Evolutionary conservation across 35 echinoderm and acorn worm species (phyloP), one percentile per base, ranked within the genome.

Genomic region (Ptychodera flava): DNA sequence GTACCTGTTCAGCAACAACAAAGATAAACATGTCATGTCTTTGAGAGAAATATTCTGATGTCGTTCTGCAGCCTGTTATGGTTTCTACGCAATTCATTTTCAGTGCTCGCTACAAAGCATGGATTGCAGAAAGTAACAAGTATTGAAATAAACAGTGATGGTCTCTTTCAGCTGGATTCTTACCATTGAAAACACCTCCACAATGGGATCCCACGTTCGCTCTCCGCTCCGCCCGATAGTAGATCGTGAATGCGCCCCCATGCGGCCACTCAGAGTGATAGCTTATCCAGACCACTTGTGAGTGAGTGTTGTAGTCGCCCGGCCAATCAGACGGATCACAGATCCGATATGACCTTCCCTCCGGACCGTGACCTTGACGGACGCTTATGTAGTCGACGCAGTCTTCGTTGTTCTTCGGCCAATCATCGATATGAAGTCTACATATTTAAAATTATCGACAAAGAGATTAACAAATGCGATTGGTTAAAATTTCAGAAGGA

Each of bases 151-250:
- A n/a, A n/a, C n/a, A n/a, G n/a, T n/a, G n/a, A n/a, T n/a, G n/a
- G n/a, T n/a, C n/a, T n/a, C n/a, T n/a, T n/a, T n/a, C n/a, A n/a
- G n/a, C n/a, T n/a, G n/a, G n/a, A n/a, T n/a, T n/a, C 84, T 33
- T 77, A 94, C 92, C 92, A 85, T 94, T 90, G 22, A 94, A 38
- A 31, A 78, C 81, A 35, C 92, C 92, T 29, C 92, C 92, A 78
- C 92, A 94, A 36, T 84, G 83, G 0, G 79, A 30, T 27, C 33
- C 52, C 0, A 32, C n/a, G 33, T 88, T 87, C 16, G 79, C 85
- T 33, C 38, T 34, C 77, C 78, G 76, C 32, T 77, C 52, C 14
- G 92, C 85, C 33, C 33, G 81, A 85, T 94, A 94, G 1, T 94
- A 82, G 1, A 94, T 83, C 28, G 85, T 37, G 80, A 94, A 90